Conservation (phyloP, 2,113 vertebrate species). For the Xenotilapia longispinis region DNA sequence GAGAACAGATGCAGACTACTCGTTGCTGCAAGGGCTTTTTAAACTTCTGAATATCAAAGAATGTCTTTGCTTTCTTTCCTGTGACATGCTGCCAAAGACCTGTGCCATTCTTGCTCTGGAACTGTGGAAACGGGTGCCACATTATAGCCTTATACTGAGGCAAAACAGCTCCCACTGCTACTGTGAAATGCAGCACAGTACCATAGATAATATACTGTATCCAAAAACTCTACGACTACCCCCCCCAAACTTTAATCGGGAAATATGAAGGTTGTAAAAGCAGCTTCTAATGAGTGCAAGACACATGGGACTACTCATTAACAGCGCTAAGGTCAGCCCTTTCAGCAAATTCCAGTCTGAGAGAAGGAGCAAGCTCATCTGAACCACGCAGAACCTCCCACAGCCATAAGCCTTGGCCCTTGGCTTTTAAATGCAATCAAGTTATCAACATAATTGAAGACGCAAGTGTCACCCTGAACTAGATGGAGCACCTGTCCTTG, state of each 20-base stretch:
- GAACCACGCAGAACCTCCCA: neutral
- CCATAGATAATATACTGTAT: neutral
- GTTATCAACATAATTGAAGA: constrained; percentile 42
- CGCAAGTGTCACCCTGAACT: constrained; percentile 24
- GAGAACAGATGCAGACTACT: neutral
- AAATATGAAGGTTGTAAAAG: neutral
- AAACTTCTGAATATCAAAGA: constrained; percentile 2
- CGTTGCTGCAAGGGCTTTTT: neutral
- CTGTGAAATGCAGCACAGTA: neutral
- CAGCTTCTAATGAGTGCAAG: neutral
- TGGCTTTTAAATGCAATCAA: constrained; percentile 18
- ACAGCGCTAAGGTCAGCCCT: neutral
- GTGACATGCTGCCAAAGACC: neutral
- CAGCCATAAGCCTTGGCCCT: neutral
- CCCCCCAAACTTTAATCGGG: neutral
- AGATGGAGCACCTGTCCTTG: constrained; percentile 53
- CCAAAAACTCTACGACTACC: neutral
- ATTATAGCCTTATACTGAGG: neutral
- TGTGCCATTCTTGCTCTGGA: neutral
- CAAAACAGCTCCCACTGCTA: neutral
- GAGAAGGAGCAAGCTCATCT: neutral
- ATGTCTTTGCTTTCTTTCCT: neutral
- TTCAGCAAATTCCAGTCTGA: neutral
- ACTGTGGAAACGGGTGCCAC: neutral
- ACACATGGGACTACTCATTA: neutral